Evolutionary conservation across 1,140 invertebrate genomes (phyloP).

Genomic region (Solenopsis invicta): DNA sequence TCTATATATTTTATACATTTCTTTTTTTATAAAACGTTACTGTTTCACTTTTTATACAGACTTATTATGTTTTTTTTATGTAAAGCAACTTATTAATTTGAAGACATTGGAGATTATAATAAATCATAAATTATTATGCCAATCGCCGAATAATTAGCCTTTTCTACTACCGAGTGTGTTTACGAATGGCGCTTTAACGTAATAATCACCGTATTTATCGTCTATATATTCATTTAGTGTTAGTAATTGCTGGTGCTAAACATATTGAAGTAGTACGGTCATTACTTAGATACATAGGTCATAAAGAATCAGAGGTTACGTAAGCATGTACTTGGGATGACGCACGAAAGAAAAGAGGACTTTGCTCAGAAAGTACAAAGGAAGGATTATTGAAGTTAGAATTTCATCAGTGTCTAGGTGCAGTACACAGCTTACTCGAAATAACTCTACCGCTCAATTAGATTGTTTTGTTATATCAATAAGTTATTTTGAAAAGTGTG

Average conservation of each 20-base stretch:
- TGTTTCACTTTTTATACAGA: neutral
- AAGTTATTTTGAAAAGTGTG: conserved; percentile 7
- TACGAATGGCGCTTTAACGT: neutral
- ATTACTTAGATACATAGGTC: conserved; percentile 27
- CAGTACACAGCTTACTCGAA: neutral
- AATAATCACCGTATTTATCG: conserved; percentile 12
- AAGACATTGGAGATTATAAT: neutral
- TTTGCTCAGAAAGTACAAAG: neutral
- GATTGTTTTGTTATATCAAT: neutral
- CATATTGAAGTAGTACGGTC: conserved; percentile 20
- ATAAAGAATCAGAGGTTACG: neutral
- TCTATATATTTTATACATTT: too few relatives aligned
- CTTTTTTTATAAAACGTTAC: neutral
- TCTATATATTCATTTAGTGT: conserved; percentile 25
- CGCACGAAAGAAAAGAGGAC: neutral
- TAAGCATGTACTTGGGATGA: neutral
- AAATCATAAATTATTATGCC: neutral
- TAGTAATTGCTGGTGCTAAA: conserved; percentile 26
- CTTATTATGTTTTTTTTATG: neutral
- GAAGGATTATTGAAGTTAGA: conserved; percentile 36
- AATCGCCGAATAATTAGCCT: neutral
- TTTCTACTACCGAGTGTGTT: neutral
- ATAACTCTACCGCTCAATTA: conserved; percentile 1
- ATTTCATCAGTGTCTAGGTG: neutral
- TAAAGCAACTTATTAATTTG: neutral